Percentiles rank a stretch among this genome's conserved stretches.
phyloP scores from a whole-genome alignment of 2,888 invertebrate genomes.

The Caradrina clavipalpis region DNA sequence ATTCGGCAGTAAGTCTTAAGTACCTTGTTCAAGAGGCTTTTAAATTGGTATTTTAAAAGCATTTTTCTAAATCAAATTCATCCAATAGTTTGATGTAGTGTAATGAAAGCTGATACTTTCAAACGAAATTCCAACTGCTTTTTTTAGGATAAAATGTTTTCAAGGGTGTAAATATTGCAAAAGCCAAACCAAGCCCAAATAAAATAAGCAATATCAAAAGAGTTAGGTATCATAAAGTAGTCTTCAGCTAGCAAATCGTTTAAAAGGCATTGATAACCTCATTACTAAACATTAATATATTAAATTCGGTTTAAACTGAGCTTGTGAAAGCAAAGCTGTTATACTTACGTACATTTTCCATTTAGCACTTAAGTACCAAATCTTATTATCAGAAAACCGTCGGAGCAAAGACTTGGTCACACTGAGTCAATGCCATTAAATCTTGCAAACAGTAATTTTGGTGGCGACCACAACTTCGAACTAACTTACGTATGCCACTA shows the following conservation, averaged over 20 bases:
- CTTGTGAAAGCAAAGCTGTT: slow-evolving; percentile 33
- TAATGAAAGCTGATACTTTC: background rate
- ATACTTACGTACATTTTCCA: slow-evolving; percentile 45
- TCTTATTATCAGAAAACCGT: slow-evolving; percentile 47
- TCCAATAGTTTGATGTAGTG: background rate
- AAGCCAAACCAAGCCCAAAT: background rate
- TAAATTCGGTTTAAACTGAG: slow-evolving; percentile 23
- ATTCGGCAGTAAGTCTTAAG: background rate
- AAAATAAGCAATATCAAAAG: background rate
- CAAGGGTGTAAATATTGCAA: too few relatives aligned
- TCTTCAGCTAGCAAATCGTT: background rate
- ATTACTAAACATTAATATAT: slow-evolving; percentile 37
- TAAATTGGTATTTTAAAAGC: background rate
- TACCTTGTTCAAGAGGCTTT: background rate
- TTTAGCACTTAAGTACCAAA: slow-evolving; percentile 48
- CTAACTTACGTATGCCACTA: slow-evolving; percentile 3
- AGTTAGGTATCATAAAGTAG: background rate
- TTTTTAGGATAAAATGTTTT: background rate
- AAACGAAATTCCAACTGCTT: background rate
- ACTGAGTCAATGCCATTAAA: slow-evolving; percentile 42
- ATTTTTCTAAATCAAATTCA: background rate
- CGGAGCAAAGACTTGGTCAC: slow-evolving; percentile 24
- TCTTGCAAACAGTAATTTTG: slow-evolving; percentile 47
- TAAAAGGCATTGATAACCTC: slow-evolving; percentile 10
- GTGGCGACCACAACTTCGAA: slow-evolving; percentile 22